Percentiles rank a stretch among this genome's conserved stretches.
Conservation (phyloP, 2,888 invertebrate species). For the Neoscelio sp. region DNA sequence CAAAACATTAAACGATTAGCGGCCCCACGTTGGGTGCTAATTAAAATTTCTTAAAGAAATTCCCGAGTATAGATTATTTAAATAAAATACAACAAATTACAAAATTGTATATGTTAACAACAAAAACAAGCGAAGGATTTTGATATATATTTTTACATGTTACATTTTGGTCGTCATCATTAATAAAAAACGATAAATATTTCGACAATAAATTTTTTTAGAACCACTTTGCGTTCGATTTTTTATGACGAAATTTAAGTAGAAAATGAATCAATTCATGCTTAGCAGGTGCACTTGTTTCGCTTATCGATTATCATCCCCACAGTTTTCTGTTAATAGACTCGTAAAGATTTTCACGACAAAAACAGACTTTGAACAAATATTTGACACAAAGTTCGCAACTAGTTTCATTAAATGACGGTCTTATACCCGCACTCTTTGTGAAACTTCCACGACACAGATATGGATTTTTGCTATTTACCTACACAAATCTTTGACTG, state of each 20-base stretch:
- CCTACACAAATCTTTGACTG: constrained; percentile 5
- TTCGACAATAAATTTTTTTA: background rate
- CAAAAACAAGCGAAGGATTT: too few relatives aligned
- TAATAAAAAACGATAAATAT: too few relatives aligned
- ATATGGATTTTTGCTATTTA: constrained; percentile 18
- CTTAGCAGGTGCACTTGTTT: background rate
- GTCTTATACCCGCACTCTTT: constrained; percentile 9
- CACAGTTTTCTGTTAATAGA: constrained; percentile 13
- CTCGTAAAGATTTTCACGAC: constrained; percentile 31
- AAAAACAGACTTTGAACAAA: constrained; percentile 27
- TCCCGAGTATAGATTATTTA: too few relatives aligned
- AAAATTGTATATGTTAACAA: too few relatives aligned
- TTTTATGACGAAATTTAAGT: background rate
- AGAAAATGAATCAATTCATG: constrained; percentile 10
- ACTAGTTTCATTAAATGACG: constrained; percentile 34
- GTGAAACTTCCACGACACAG: constrained; percentile 1
- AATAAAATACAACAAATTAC: too few relatives aligned
- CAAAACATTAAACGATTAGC: too few relatives aligned
- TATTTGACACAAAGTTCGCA: constrained; percentile 37
- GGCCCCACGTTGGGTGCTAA: too few relatives aligned
- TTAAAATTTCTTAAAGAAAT: too few relatives aligned
- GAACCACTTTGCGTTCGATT: constrained; percentile 5
- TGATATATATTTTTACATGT: too few relatives aligned
- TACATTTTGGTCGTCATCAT: too few relatives aligned
- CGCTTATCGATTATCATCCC: constrained; percentile 9